Conservation (phyloP, 2,797 vertebrate species). For the Oreortyx pictus region DNA sequence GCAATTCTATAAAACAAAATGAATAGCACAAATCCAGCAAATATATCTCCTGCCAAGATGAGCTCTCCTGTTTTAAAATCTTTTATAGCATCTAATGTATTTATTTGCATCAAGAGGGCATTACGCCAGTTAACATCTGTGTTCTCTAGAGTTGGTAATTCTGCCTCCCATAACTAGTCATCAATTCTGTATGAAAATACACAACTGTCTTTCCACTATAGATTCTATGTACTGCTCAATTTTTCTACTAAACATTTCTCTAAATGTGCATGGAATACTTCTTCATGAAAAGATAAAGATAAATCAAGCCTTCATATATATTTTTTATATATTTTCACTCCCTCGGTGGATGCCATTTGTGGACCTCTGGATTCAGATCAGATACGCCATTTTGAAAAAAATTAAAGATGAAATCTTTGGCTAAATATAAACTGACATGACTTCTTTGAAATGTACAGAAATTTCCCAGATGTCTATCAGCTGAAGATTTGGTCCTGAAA, state of each 20-base stretch:
- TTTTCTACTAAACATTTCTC: no score
- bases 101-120: conserved; percentile 74
- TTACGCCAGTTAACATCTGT: conserved; percentile 73
- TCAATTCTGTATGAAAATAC: conserved; percentile 70
- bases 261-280: no score
- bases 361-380: conserved; percentile 13
- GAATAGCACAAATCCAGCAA: conserved; percentile 69
- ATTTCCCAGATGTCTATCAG: not conserved
- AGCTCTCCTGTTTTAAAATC: conserved; percentile 72
- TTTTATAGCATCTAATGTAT: conserved; percentile 70
- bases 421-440: conserved; percentile 3
- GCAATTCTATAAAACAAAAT: conserved; percentile 70
- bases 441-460: not conserved
- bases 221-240: conserved; percentile 1
- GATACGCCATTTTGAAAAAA: conserved; percentile 3
- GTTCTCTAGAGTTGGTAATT: conserved; percentile 73
- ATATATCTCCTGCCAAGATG: conserved; percentile 70
- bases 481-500: not conserved
- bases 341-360: not conserved
- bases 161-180: conserved; percentile 68
- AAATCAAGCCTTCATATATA: no score
- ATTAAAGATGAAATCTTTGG: not conserved
- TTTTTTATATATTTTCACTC: rapidly evolving
- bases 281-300: not conserved
- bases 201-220: conserved; percentile 58